Conservation (phyloP, 1,140 invertebrate genomes). For the Zophobas morio region DNA sequence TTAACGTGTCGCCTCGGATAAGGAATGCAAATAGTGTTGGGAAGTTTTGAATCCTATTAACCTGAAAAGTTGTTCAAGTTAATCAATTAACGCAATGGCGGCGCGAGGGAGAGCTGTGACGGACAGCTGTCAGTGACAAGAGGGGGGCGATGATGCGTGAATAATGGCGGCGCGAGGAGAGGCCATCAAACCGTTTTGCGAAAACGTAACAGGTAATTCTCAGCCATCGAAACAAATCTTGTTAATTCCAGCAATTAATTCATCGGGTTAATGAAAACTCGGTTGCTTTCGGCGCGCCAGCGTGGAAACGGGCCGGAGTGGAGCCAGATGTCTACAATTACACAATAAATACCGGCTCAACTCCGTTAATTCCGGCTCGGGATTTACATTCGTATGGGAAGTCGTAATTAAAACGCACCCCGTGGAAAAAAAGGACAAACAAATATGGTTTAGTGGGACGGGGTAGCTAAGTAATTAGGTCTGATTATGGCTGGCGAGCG, state of each 20-base stretch:
- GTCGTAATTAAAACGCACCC: background rate
- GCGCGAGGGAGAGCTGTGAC: background rate
- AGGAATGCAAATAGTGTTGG: constrained; percentile 40
- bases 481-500: too few species aligned
- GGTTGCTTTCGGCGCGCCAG: background rate
- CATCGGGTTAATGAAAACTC: constrained; percentile 7
- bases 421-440: background rate
- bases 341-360: constrained; percentile 6
- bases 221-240: constrained; percentile 11
- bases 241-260: constrained; percentile 12
- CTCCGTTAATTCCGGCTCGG: background rate
- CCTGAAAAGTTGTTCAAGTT: constrained; percentile 21
- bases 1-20: constrained; percentile 15
- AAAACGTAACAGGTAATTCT: background rate
- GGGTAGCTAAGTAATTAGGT: too few species aligned
- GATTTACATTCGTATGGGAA: background rate
- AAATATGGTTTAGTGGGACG: background rate
- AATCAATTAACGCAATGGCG: background rate
- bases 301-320: constrained; percentile 6
- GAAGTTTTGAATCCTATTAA: constrained; percentile 37
- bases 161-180: background rate
- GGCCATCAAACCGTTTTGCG: background rate
- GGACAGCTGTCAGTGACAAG: too few species aligned
- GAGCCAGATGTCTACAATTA: constrained; percentile 9
- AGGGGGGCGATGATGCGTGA: background rate